phyloP scores from a whole-genome alignment of 2,113 vertebrate species.

The Tetrao urogallus region DNA sequence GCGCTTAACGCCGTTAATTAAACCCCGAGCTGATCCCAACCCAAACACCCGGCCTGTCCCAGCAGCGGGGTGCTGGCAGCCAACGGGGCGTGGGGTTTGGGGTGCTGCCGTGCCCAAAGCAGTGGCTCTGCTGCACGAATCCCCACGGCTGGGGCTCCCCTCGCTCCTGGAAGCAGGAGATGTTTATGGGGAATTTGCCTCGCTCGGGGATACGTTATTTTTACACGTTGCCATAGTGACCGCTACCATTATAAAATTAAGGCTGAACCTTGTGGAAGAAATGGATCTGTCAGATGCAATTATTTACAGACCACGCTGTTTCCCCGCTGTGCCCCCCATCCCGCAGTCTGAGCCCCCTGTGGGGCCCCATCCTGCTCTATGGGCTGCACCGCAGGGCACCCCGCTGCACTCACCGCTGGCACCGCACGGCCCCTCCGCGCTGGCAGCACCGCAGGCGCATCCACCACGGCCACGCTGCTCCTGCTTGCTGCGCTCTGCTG shows the following conservation, averaged over 20 bases:
- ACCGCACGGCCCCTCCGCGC: neutral
- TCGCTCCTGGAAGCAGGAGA: neutral
- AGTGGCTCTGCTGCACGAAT: too few species aligned
- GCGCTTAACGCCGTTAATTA: constrained; percentile 59
- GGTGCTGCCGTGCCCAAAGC: neutral
- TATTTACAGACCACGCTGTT: constrained; percentile 60
- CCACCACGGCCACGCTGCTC: neutral
- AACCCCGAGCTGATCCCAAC: neutral
- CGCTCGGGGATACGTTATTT: constrained; percentile 76
- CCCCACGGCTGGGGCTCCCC: neutral
- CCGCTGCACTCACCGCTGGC: neutral
- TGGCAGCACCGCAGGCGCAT: constrained; percentile 39
- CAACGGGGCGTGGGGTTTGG: neutral
- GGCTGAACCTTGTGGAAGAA: constrained; percentile 77
- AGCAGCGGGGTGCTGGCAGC: neutral
- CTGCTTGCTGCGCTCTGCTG: neutral
- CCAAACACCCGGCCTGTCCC: neutral
- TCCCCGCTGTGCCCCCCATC: neutral
- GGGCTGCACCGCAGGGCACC: neutral
- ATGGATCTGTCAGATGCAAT: constrained; percentile 76
- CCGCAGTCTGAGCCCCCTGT: neutral
- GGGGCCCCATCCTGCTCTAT: neutral
- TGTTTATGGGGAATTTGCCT: constrained; percentile 53
- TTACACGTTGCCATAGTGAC: constrained; percentile 82
- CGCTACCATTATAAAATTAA: constrained; percentile 78